Evolutionary conservation across 2,888 invertebrate species (phyloP).

Genomic region (Hipparchia semele): DNA sequence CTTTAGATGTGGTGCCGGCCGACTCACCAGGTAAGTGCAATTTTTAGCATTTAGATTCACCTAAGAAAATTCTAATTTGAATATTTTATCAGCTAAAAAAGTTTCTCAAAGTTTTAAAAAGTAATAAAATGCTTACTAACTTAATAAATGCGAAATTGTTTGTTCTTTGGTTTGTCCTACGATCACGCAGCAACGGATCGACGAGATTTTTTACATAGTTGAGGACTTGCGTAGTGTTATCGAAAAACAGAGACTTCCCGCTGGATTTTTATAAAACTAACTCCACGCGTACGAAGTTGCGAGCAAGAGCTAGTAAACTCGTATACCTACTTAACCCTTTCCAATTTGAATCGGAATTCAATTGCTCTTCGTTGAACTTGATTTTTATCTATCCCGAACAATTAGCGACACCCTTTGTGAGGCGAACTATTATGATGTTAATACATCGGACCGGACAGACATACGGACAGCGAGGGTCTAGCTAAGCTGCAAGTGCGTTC

Average conservation of each 20-base stretch:
- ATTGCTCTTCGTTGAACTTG: slow-evolving; percentile 31
- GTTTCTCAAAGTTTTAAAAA: background rate
- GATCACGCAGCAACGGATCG: too few relatives aligned
- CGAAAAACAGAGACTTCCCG: too few relatives aligned
- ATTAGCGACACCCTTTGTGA: slow-evolving; percentile 57
- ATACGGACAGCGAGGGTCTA: slow-evolving; percentile 54
- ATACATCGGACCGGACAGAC: slow-evolving; percentile 46
- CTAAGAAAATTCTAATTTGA: background rate
- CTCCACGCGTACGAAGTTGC: too few relatives aligned
- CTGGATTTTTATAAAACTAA: too few relatives aligned
- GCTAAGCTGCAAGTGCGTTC: slow-evolving; percentile 59
- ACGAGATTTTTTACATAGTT: too few relatives aligned
- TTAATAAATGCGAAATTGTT: background rate
- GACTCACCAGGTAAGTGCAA: slow-evolving; percentile 59
- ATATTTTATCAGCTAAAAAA: background rate
- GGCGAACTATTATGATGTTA: slow-evolving; percentile 66
- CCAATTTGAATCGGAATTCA: background rate
- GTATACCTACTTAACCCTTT: background rate
- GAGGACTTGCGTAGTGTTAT: too few relatives aligned
- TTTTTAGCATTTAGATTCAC: slow-evolving; percentile 2
- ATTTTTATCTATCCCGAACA: slow-evolving; percentile 51
- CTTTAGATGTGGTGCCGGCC: slow-evolving; percentile 56
- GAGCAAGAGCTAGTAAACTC: too few relatives aligned
- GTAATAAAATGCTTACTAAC: background rate
- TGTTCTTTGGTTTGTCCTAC: too few relatives aligned